phyloP scores from a whole-genome alignment of 2,113 vertebrate genomes.

The Galemys pyrenaicus region DNA sequence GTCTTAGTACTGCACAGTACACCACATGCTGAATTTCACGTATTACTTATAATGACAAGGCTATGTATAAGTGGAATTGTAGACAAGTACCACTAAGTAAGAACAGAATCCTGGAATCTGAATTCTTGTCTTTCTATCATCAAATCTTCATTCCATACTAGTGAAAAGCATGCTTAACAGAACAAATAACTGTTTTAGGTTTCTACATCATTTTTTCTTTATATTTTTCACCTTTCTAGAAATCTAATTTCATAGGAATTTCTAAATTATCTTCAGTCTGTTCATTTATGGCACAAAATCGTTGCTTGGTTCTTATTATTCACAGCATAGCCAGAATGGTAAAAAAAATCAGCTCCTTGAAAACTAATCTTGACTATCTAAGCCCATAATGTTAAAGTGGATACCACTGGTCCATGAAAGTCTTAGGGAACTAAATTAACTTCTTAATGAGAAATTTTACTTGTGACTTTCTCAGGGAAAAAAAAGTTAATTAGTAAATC shows the following conservation, averaged over 20 bases:
- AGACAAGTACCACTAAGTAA: not conserved
- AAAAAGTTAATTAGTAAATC: conserved; percentile 45
- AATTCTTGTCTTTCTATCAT: not conserved
- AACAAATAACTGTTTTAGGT: not conserved
- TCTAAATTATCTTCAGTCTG: not conserved
- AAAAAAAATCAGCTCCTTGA: not conserved
- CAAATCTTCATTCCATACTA: too few relatives aligned
- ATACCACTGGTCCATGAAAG: conserved; percentile 39
- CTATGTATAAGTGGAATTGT: not conserved
- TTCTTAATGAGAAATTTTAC: conserved; percentile 48
- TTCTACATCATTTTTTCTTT: not conserved
- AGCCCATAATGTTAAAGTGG: not conserved
- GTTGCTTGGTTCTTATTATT: not conserved
- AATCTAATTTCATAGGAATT: not conserved
- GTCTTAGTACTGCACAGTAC: accelerated
- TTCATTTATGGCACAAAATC: not conserved
- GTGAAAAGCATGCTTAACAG: not conserved
- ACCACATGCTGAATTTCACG: not conserved
- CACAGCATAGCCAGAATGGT: not conserved
- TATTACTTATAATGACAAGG: not conserved
- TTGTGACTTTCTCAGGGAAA: not conserved
- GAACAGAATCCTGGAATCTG: not conserved
- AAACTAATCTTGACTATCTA: not conserved
- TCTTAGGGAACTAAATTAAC: conserved; percentile 35
- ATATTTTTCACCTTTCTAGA: not conserved